Percentiles rank a stretch among this genome's conserved stretches.
Conservation (phyloP, 2,797 vertebrate genomes). For the Pangasius mekongensis region DNA sequence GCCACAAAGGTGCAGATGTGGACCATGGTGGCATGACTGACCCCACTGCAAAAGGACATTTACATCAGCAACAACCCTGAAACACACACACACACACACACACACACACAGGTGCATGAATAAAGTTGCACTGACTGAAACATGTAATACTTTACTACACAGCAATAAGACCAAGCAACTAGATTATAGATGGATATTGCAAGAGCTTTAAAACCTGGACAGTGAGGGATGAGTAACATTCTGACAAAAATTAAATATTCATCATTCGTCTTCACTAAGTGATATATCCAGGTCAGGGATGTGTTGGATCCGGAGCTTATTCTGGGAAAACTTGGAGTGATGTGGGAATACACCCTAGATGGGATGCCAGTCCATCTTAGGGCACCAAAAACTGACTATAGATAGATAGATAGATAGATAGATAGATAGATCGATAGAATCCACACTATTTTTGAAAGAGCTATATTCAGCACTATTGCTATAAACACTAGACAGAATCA, state of each 20-base stretch:
- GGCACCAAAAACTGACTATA: not conserved
- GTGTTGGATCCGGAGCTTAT: not conserved
- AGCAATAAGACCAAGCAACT: not conserved
- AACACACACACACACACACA: constrained; percentile 9
- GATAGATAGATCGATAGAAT: not conserved
- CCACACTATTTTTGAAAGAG: not conserved
- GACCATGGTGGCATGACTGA: constrained; percentile 68
- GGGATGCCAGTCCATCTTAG: not conserved
- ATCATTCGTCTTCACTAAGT: not conserved
- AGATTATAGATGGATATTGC: not conserved
- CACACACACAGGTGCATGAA: not conserved
- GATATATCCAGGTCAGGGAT: not conserved
- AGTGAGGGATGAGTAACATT: not conserved
- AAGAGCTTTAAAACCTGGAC: not conserved
- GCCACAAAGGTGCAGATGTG: constrained; percentile 83
- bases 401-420: not conserved
- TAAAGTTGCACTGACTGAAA: not conserved
- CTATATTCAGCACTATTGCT: not conserved
- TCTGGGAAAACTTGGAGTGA: not conserved
- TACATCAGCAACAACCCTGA: constrained; percentile 53
- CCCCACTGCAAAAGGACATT: constrained; percentile 56
- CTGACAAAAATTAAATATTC: not conserved
- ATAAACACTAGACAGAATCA: not conserved
- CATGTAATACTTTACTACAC: not conserved
- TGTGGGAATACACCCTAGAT: not conserved